Conservation (phyloP, 2,797 vertebrate species). For the Anguilla marmorata region DNA sequence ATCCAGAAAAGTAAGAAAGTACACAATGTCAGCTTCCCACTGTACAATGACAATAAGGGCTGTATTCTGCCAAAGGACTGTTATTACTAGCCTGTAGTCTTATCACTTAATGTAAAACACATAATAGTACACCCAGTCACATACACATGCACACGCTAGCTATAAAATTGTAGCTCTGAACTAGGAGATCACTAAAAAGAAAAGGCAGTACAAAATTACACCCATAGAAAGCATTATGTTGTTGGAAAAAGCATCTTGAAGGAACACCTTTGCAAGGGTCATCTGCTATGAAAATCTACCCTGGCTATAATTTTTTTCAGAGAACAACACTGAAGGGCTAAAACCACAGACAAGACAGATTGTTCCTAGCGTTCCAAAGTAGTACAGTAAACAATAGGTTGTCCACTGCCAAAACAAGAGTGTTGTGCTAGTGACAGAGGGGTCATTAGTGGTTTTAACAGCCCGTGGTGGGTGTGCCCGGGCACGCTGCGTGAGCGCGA, state of each 20-base stretch:
- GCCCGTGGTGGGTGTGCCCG: neutral
- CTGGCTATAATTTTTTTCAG: neutral
- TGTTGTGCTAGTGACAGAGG: neutral
- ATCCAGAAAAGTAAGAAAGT: neutral
- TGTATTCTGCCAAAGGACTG: conserved; percentile 1
- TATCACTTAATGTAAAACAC: neutral
- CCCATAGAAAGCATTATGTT: neutral
- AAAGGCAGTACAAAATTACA: neutral
- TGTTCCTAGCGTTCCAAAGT: neutral
- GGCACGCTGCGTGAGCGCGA: conserved; percentile 1
- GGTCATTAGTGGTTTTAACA: conserved; percentile 33
- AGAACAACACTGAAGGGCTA: neutral
- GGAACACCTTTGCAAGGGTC: neutral
- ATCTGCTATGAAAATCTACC: neutral
- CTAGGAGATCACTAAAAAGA: neutral
- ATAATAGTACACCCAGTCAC: neutral
- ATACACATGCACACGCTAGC: neutral
- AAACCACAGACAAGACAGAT: neutral
- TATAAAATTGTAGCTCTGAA: neutral
- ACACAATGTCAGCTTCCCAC: neutral
- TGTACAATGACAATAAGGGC: neutral
- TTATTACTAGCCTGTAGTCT: neutral
- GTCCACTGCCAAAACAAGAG: conserved; percentile 6
- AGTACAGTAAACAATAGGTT: neutral
- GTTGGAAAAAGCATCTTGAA: neutral